Base-by-base conservation (phyloP, 2,113 vertebrate genomes). In the Picathartes gymnocephalus region DNA sequence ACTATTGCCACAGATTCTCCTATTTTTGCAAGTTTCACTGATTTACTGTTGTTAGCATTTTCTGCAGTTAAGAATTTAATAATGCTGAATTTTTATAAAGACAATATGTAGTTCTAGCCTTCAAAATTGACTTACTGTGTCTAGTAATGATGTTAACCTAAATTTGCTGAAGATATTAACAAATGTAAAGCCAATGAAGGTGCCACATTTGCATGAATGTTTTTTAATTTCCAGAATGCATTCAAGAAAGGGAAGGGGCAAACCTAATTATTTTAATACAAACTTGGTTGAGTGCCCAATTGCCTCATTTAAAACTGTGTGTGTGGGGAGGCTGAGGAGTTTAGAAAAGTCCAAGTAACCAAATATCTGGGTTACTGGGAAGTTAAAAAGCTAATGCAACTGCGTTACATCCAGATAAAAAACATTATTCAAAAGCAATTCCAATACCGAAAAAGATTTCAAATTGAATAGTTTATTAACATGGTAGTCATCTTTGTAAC, bases 401-500 rank as follows among this genome's bases (percentile, higher is more conserved):
- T 97, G 90, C 15, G 96, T 98, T 98, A 98, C 96, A 97, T 98
- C 96, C 16, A 60, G 97, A 97, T 98, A 98, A 98, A 98, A 98
- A 98, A 98, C 93, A 88, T 97, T 98, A 98, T 98, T 98, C 96
- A 97, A 98, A 98, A 98, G 98, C 96, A 98, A 98, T 98, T 98
- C 98, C 94, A 98, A 98, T 98, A 98, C 98, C 95, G 86, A 98
- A 98, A 98, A 98, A 97, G 97, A 96, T 98, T 99, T 98, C 98
- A 98, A 99, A 98, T 99, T 97, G 98, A 97, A 98, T 97, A 98
- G 98, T 99, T 99, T 99, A 99, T 99, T 99, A 98, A 99, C 98
- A 98, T 98, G 98, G 98, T 98, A 98, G 98, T 99, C 98, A 96
- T 98, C 98, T 99, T 98, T 98, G 97, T 99, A 99, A 99, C 98